phyloP scores from a whole-genome alignment of 2,113 vertebrate species.

The Corydoras sp. region DNA sequence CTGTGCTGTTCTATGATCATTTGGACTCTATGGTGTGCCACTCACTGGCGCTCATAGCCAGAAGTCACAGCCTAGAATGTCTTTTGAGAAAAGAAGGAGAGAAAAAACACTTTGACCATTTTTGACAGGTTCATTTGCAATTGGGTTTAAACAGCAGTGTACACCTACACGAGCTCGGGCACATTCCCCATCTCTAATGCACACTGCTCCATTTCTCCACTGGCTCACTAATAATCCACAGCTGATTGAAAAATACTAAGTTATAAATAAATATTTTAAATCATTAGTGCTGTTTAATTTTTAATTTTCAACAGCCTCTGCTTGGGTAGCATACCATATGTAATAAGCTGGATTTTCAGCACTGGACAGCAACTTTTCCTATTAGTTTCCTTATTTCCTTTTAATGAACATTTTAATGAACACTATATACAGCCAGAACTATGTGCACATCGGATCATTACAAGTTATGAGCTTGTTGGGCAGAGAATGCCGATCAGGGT shows the following conservation, averaged over 20 bases:
- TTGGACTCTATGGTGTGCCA: constrained; percentile 32
- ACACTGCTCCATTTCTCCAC: too few relatives aligned
- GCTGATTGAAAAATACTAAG: too few relatives aligned
- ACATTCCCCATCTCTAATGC: too few relatives aligned
- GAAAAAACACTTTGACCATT: constrained; percentile 2
- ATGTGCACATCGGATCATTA: neutral
- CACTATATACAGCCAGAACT: neutral
- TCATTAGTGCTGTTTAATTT: neutral
- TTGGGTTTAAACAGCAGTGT: constrained; percentile 35
- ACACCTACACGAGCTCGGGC: neutral
- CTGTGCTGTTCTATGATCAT: constrained; percentile 43
- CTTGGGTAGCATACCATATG: neutral
- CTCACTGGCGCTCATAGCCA: constrained; percentile 32
- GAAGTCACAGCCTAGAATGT: constrained; percentile 12
- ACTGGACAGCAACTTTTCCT: neutral
- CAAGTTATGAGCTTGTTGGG: neutral
- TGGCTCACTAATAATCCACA: too few relatives aligned
- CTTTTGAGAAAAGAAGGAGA: constrained; percentile 10
- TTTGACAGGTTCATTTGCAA: constrained; percentile 21
- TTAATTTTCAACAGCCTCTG: neutral
- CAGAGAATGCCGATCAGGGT: too few relatives aligned
- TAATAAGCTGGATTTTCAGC: too few relatives aligned
- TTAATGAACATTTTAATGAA: neutral
- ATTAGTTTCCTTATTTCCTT: neutral
- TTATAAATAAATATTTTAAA: neutral